Evolutionary conservation across 2,113 vertebrate genomes (phyloP).

Genomic region (Erythrocebus patas): DNA sequence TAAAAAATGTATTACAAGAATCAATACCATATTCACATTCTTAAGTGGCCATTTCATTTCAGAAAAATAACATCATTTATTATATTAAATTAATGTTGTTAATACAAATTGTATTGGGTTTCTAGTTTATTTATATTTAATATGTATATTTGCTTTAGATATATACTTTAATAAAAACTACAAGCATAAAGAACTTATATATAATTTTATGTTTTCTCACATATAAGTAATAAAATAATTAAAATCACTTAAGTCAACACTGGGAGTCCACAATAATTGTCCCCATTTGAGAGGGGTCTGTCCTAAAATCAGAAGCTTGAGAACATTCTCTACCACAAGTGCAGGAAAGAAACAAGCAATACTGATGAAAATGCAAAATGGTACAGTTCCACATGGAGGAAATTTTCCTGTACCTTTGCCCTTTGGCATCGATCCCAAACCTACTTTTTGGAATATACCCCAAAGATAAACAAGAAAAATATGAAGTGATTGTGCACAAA

Average conservation of each 20-base stretch:
- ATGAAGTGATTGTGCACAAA: background rate
- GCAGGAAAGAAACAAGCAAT: background rate
- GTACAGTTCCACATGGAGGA: background rate
- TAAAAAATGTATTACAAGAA: background rate
- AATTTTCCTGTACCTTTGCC: background rate
- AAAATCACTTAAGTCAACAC: slow-evolving; percentile 22
- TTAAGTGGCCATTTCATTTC: background rate
- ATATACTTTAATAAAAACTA: slow-evolving; percentile 33
- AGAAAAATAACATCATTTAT: background rate
- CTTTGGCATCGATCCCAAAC: background rate
- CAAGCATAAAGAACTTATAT: background rate
- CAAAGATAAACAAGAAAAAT: slow-evolving; percentile 5
- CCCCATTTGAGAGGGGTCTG: background rate
- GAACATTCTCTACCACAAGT: background rate
- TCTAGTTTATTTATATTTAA: background rate
- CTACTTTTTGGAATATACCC: background rate
- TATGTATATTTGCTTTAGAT: background rate
- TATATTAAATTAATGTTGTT: background rate
- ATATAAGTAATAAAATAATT: slow-evolving; percentile 4
- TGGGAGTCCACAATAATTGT: background rate
- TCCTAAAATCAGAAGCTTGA: background rate
- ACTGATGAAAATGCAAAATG: background rate
- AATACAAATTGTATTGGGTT: background rate
- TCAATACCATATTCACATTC: background rate
- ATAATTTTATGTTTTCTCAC: background rate